Conservation (phyloP, 2,113 vertebrate species). For the human (Homo sapiens) region DNA sequence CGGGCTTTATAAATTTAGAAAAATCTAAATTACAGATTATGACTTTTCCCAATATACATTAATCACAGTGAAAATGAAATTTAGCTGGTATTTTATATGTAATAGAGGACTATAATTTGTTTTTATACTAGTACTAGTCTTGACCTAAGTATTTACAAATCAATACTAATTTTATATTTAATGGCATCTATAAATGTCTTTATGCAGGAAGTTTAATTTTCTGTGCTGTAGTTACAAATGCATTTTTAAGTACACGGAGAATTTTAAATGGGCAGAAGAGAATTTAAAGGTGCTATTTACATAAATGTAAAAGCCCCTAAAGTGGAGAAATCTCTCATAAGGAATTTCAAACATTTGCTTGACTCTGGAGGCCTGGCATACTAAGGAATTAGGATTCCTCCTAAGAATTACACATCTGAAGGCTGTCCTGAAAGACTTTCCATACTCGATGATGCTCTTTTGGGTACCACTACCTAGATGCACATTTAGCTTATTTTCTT, state of each 20-base stretch:
- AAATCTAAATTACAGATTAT: slow-evolving; percentile 68
- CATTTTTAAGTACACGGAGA: slow-evolving; percentile 59
- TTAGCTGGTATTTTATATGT: slow-evolving; percentile 58
- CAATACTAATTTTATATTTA: slow-evolving; percentile 73
- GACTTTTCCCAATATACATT: slow-evolving; percentile 36
- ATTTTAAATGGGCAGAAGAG: slow-evolving; percentile 58
- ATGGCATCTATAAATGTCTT: slow-evolving; percentile 69
- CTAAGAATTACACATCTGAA: neutral
- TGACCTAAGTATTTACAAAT: slow-evolving; percentile 74
- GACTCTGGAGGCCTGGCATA: neutral
- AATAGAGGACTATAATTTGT: slow-evolving; percentile 55
- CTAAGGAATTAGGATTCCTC: neutral
- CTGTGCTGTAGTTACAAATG: slow-evolving; percentile 69
- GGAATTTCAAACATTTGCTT: neutral
- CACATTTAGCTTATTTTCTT: neutral
- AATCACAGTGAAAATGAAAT: slow-evolving; percentile 64
- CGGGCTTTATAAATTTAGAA: slow-evolving; percentile 57
- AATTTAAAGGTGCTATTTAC: slow-evolving; percentile 66
- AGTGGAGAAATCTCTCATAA: slow-evolving; percentile 22
- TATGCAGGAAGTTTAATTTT: slow-evolving; percentile 65
- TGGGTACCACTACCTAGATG: neutral
- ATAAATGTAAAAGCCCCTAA: slow-evolving; percentile 46
- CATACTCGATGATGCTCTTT: neutral
- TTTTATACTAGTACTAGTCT: slow-evolving; percentile 59
- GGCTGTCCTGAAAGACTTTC: neutral